Evolutionary conservation across 2,888 invertebrate genomes (phyloP), one percentile per base, ranked within the genome.

Genomic region (Zygogramma bicolorata): DNA sequence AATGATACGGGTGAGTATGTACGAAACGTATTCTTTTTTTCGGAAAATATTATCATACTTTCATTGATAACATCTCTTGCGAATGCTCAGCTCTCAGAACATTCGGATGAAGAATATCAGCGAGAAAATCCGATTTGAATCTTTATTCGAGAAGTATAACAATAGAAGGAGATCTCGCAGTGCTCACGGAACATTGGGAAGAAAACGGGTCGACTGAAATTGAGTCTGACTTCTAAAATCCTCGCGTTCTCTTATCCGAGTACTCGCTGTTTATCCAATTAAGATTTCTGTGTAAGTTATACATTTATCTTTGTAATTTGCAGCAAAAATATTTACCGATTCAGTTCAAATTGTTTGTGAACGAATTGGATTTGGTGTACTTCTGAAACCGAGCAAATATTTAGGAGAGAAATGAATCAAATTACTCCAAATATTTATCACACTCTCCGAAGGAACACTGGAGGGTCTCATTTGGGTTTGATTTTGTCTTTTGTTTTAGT

Each of bases 261-360:
- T 46, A 20, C 40, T 69, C 60, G 46, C 60, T 66, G 38, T 62
- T 73, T 67, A 73, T 73, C 70, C 73, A 73, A 73, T 73, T 73
- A 73, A 63, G 62, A 70, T 63, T 70, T 70, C 60, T 62, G 49
- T 70, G 73, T 66, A 62, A 73, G 57, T 73, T 67, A 73, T 73
- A 70, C 70, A 70, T 73, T 73, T 70, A 63, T 70, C 67, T 71
- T 71, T 31, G 63, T 68, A 68, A 63, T 71, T 68, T 65, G 22
- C 65, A 18, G n/a, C 22, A 42, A 25, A 70, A 66, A 70, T 71
- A 71, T 71, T 71, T 61, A 65, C 66, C 65, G 66, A 71, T 71
- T 67, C 61, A 31, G 29, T 53, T 53, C 53, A 15, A 38, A 58
- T 40, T 68, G 57, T 63, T 65, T 63, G 57, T 38, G 31, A 13